Percentiles rank a stretch among this genome's conserved stretches.
phyloP scores from a whole-genome alignment of 2,113 vertebrate genomes.

The Capreolus pygargus region DNA sequence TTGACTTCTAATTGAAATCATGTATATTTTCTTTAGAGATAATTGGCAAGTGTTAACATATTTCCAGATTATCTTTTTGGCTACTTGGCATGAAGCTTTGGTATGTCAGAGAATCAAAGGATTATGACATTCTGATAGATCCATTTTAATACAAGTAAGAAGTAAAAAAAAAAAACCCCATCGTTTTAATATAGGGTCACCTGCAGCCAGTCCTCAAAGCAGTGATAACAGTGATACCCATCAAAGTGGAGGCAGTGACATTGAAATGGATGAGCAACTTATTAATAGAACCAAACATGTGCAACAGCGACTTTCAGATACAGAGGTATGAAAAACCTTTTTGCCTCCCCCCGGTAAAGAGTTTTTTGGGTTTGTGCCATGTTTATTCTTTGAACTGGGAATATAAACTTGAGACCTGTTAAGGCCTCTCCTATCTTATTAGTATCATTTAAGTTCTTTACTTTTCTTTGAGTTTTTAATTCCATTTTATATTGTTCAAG shows the following conservation, averaged over 20 bases:
- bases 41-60: constrained; percentile 21
- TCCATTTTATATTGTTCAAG: constrained; percentile 25
- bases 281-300: constrained; percentile 92
- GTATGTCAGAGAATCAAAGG: constrained; percentile 14
- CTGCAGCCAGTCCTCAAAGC: constrained; percentile 96
- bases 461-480: not conserved
- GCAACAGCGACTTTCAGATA: constrained; percentile 96
- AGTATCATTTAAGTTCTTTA: not conserved
- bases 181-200: constrained; percentile 88
- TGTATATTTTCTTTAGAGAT: not conserved
- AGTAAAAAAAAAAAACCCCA: constrained; percentile 50
- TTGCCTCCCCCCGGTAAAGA: not conserved
- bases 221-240: constrained; percentile 99
- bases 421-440: not conserved
- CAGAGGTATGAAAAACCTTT: constrained; percentile 85
- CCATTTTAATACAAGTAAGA: constrained; percentile 22
- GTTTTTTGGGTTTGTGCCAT: not conserved
- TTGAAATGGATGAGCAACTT: constrained; percentile 98
- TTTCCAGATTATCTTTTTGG: not conserved
- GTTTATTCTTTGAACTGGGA: constrained; percentile 4
- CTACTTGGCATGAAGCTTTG: constrained; percentile 22
- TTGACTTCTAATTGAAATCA: constrained; percentile 42
- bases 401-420: not conserved
- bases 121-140: constrained; percentile 28
- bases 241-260: constrained; percentile 97